Base-by-base conservation (phyloP, 2,113 vertebrate genomes). In the Poeciliopsis retropinna region DNA sequence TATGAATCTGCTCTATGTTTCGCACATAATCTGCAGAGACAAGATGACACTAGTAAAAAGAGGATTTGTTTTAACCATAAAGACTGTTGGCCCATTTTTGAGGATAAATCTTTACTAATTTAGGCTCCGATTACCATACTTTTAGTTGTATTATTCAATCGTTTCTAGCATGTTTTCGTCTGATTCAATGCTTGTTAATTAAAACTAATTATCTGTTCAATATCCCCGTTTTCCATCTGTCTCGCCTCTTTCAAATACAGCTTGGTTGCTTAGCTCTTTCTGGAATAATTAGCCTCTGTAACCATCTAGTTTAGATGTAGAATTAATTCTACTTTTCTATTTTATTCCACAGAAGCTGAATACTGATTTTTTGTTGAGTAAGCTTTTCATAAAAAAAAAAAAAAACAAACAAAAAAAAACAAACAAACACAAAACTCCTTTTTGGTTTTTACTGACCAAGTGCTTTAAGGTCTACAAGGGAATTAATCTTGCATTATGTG, bases 181-280 rank as follows among this genome's bases (percentile, higher is more conserved):
- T 62, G 17, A 29, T 61, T 60, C 28, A 70, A 73, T 64, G 9
- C n/a, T 6, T 15, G 25, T 39, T 60, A 60, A 28, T 12, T 32
- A 63, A 69, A 72, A 10, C 10, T 12, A 63, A 64, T 64, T 73
- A 64, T 64, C 28, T 44, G 12, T 17, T 44, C 25, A 32, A 60
- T 29, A 62, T 69, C 19, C 22, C 28, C 19, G 44, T 13, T 22
- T 31, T 69, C 19, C 9, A 2, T 15, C 12, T 66, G 3, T 12
- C 47, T 57, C 25, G 12, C 11, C 30, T 57, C 54, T 32, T 60
- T n/a, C 54, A 70, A 17, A 10, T 70, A n/a, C 57, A 34, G 8
- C 30, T 17, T 3, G n/a, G 31, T 3, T 14, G 31, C 17, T 70
- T 28, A 70, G 13, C 22, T 0, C 30, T 27, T 37, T 19, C 6